These are phyloP conservation scores for Flabesymbios commensalis DNA, from an alignment of 2,888 invertebrate genomes.

Conservation along the genomic window DNA sequence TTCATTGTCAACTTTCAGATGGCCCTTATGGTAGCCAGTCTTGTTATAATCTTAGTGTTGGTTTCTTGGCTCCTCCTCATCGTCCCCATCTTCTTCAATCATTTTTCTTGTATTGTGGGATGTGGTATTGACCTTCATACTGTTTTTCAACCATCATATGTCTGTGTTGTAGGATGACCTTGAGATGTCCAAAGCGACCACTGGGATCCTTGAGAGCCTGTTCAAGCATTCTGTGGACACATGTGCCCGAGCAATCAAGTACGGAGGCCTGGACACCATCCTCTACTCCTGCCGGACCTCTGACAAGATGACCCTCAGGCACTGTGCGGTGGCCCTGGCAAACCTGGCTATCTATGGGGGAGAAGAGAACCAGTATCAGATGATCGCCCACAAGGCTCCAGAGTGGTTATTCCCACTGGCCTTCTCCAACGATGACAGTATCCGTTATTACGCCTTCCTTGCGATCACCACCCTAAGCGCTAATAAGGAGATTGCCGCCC, in stretches of 20 bases:
- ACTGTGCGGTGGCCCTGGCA: constrained; percentile 95
- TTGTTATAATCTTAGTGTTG: too few relatives aligned
- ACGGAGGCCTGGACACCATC: constrained; percentile 93
- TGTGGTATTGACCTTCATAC: too few relatives aligned
- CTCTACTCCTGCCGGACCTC: constrained; percentile 91
- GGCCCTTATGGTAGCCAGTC: too few relatives aligned
- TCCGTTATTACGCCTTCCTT: constrained; percentile 89
- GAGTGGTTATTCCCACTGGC: constrained; percentile 97
- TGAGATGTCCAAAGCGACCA: constrained; percentile 50
- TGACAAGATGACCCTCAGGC: constrained; percentile 85
- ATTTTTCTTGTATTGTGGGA: too few relatives aligned
- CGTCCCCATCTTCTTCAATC: too few relatives aligned
- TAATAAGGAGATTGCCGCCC: constrained; percentile 96
- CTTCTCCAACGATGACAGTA: constrained; percentile 88
- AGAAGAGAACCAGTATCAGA: constrained; percentile 93
- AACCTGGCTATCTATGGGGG: constrained; percentile 96
- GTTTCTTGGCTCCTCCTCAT: too few relatives aligned
- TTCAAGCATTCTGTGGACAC: constrained; percentile 97
- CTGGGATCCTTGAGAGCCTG: constrained; percentile 65
- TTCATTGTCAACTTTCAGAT: too few relatives aligned
- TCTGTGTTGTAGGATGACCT: constrained; percentile 87
- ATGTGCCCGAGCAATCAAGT: constrained; percentile 87
- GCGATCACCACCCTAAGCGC: constrained; percentile 96
- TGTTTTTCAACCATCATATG: too few relatives aligned
- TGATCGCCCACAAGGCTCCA: constrained; percentile 78